phyloP scores from a whole-genome alignment of 2,113 vertebrate genomes.

The Anthoscopus minutus region DNA sequence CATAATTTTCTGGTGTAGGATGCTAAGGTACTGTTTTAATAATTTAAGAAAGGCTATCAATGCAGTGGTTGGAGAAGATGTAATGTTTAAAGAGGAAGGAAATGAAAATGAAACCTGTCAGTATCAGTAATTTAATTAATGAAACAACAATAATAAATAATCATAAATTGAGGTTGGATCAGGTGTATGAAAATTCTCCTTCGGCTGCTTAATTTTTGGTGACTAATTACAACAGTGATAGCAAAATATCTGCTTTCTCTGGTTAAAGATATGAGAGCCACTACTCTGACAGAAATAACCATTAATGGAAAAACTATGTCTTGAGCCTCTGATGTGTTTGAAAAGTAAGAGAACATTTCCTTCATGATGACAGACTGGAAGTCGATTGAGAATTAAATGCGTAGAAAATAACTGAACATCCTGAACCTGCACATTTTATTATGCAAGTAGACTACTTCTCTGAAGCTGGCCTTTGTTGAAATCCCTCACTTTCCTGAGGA shows the following conservation, averaged over 20 bases:
- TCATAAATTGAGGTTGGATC: neutral
- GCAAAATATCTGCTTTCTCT: neutral
- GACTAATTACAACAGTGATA: neutral
- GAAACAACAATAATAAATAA: neutral
- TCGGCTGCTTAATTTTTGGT: neutral
- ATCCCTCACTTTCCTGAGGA: neutral
- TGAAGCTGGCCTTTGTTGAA: neutral
- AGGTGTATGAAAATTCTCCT: neutral
- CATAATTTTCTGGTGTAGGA: neutral
- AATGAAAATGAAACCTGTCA: neutral
- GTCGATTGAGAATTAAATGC: neutral
- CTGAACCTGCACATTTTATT: neutral
- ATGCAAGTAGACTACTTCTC: neutral
- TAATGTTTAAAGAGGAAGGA: neutral
- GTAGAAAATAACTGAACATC: neutral
- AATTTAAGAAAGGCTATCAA: neutral
- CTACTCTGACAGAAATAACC: neutral
- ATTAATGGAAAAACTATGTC: constrained; percentile 17
- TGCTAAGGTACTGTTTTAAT: neutral
- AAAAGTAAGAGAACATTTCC: neutral
- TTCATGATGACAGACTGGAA: neutral
- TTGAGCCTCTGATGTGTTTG: neutral
- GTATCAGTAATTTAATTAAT: neutral
- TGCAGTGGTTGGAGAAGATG: neutral
- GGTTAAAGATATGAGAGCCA: neutral